Evolutionary conservation across 1,140 invertebrate species (phyloP).

Genomic region (Pseudomyrmex pallidus): DNA sequence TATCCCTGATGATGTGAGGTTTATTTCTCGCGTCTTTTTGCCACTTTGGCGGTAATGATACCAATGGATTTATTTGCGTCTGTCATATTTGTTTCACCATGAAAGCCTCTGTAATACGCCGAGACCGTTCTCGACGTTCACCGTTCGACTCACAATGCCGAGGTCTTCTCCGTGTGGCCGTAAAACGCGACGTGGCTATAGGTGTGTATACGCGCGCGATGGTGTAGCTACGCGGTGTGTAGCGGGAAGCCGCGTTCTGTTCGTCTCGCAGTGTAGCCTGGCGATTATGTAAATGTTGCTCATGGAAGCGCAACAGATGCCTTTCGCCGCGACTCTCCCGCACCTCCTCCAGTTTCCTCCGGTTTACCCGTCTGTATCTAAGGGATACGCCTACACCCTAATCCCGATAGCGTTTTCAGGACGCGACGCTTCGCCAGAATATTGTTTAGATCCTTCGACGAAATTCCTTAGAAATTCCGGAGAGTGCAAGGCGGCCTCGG

Average conservation of each 20-base stretch:
- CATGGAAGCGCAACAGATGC: slow-evolving; percentile 84
- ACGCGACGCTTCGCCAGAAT: slow-evolving; percentile 69
- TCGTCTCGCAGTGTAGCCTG: slow-evolving; percentile 67
- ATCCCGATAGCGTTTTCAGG: slow-evolving; percentile 68
- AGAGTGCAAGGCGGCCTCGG: slow-evolving; percentile 31
- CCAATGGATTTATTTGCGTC: slow-evolving; percentile 30
- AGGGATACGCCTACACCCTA: slow-evolving; percentile 66
- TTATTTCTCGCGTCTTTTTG: background rate
- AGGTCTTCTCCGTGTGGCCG: slow-evolving; percentile 45
- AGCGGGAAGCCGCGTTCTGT: slow-evolving; percentile 61
- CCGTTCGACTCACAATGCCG: slow-evolving; percentile 61
- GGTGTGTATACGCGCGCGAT: too few relatives aligned
- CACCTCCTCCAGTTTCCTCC: slow-evolving; percentile 55
- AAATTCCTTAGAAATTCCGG: slow-evolving; percentile 82
- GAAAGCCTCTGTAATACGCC: background rate
- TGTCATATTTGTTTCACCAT: slow-evolving; percentile 21
- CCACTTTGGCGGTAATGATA: slow-evolving; percentile 7
- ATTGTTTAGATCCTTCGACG: slow-evolving; percentile 81
- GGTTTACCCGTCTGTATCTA: slow-evolving; percentile 10
- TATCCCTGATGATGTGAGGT: slow-evolving; percentile 36
- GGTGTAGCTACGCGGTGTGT: background rate
- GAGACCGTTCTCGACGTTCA: background rate
- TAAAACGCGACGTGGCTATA: slow-evolving; percentile 38
- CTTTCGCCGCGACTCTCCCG: slow-evolving; percentile 68
- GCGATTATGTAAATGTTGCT: slow-evolving; percentile 85